Evolutionary conservation across 2,888 invertebrate species (phyloP).

Genomic region (Ischnus inquisitorius): DNA sequence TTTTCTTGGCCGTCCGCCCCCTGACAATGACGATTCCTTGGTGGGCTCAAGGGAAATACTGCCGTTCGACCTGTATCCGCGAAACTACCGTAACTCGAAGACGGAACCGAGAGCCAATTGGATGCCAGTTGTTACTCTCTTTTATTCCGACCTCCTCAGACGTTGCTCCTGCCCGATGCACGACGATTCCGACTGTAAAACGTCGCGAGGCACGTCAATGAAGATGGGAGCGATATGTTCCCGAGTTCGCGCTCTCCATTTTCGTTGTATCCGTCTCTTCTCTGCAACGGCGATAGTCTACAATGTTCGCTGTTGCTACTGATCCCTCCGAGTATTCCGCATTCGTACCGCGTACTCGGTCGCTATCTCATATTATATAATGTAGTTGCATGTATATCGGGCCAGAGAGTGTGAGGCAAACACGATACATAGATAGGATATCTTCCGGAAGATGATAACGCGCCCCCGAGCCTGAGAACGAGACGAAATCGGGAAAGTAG

Average conservation of each 20-base stretch:
- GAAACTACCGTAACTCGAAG: slow-evolving; percentile 2
- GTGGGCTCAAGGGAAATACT: slow-evolving; percentile 69
- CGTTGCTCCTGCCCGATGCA: background rate
- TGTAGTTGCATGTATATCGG: background rate
- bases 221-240: slow-evolving; percentile 13
- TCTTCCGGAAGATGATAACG: background rate
- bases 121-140: background rate
- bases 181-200: slow-evolving; percentile 7
- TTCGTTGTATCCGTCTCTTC: background rate
- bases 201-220: slow-evolving; percentile 6
- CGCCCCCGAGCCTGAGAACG: slow-evolving; percentile 23
- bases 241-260: slow-evolving; percentile 25
- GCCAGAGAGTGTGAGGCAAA: slow-evolving; percentile 1
- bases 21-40: slow-evolving; percentile 32
- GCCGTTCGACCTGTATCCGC: slow-evolving; percentile 71
- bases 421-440: background rate
- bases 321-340: slow-evolving; percentile 7
- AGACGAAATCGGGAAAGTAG: slow-evolving; percentile 61
- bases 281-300: background rate
- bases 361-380: slow-evolving; percentile 29
- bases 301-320: background rate
- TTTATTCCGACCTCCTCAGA: background rate
- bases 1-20: slow-evolving; percentile 46
- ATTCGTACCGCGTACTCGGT: slow-evolving; percentile 45
- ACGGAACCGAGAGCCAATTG: background rate